Conservation (phyloP, 1,140 invertebrate genomes). For the Papilio xuthus region DNA sequence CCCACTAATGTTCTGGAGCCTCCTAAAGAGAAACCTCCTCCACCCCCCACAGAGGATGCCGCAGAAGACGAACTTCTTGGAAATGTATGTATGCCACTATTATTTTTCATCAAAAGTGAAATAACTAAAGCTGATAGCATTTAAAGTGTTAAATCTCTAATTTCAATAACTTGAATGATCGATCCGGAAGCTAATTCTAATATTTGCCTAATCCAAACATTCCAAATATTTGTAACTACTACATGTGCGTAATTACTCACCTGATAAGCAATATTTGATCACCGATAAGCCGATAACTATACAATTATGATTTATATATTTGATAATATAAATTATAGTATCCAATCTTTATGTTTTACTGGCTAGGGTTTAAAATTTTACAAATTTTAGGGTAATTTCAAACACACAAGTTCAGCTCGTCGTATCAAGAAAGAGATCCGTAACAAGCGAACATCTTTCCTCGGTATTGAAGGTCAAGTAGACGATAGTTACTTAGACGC, state of each 20-base stretch:
- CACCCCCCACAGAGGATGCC: slow-evolving; percentile 86
- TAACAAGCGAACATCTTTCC: slow-evolving; percentile 91
- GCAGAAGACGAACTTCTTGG: slow-evolving; percentile 73
- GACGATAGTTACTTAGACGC: slow-evolving; percentile 86
- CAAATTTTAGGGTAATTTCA: slow-evolving; percentile 81
- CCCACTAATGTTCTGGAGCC: slow-evolving; percentile 86
- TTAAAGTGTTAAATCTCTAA: not conserved
- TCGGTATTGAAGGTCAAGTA: slow-evolving; percentile 90
- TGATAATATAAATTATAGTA: not conserved
- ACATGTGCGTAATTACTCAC: slow-evolving; percentile 2
- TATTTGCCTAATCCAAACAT: not conserved
- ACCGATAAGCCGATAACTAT: slow-evolving; percentile 9
- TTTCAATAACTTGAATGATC: not conserved
- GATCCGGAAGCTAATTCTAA: not conserved
- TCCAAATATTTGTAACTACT: not conserved
- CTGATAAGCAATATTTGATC: slow-evolving; percentile 11
- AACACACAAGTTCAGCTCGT: slow-evolving; percentile 90
- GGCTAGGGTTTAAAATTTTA: not conserved
- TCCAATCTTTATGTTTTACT: not conserved
- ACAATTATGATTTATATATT: not conserved
- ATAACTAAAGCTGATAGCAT: not conserved
- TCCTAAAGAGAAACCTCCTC: slow-evolving; percentile 92
- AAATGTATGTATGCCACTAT: slow-evolving; percentile 70
- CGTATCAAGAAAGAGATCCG: slow-evolving; percentile 93
- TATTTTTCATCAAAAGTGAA: no score